Percentiles rank a stretch among this genome's conserved stretches.
phyloP scores from a whole-genome alignment of 2,113 vertebrate genomes.

The Psephotus haematonotus region DNA sequence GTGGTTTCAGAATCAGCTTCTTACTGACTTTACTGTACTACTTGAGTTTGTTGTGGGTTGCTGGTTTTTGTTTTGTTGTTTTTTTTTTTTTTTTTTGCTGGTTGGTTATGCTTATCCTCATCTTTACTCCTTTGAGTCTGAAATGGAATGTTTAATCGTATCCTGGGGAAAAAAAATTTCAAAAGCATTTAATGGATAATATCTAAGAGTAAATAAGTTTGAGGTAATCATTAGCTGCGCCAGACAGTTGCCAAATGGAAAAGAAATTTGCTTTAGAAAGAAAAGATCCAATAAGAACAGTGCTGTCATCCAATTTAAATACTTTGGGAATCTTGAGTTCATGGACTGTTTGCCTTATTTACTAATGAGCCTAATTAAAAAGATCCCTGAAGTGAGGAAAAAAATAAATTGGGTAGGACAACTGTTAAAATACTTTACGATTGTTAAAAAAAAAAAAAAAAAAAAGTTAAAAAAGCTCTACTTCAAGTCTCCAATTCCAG shows the following conservation, averaged over 20 bases:
- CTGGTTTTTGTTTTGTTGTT: neutral
- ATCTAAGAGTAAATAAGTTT: neutral
- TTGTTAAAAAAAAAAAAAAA: neutral
- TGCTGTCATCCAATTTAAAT: neutral
- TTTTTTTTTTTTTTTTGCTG: neutral
- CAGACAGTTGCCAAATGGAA: neutral
- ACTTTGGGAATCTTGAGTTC: neutral
- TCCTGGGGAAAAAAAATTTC: neutral
- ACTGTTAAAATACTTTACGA: neutral
- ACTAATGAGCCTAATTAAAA: slow-evolving; percentile 15
- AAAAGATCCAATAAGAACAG: neutral
- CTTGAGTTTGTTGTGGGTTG: no score
- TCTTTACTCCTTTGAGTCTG: neutral
- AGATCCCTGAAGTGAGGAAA: neutral
- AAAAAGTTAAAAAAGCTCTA: neutral
- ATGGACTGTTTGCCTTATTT: neutral
- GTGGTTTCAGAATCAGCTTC: neutral
- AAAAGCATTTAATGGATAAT: neutral
- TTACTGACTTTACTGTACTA: neutral
- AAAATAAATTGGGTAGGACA: neutral
- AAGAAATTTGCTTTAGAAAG: neutral
- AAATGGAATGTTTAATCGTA: neutral
- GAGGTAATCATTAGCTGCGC: neutral
- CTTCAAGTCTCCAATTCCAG: neutral
- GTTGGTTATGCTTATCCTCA: neutral